Evolutionary conservation across 2,113 vertebrate genomes (phyloP).

Genomic region (Podarcis raffonei): DNA sequence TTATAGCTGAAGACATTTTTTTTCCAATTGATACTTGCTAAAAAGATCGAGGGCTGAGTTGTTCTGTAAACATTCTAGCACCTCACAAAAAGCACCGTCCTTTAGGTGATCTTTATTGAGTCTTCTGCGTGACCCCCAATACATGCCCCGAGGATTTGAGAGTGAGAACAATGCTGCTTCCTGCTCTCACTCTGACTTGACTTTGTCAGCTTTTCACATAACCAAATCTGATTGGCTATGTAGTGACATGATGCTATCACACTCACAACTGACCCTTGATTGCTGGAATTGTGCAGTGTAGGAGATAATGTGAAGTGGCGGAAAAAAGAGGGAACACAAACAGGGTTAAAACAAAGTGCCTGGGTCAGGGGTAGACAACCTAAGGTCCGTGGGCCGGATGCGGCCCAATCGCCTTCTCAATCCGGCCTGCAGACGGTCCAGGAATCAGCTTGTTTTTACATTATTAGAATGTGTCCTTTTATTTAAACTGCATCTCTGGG

Average conservation of each 20-base stretch:
- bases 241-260: not conserved
- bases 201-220: not conserved
- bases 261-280: not conserved
- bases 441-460: no score
- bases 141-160: not conserved
- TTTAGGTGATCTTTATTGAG: not conserved
- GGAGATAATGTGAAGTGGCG: not conserved
- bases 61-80: constrained; percentile 9
- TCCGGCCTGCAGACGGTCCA: no score
- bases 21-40: not conserved
- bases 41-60: not conserved
- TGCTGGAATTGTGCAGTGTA: not conserved
- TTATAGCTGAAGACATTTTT: constrained; percentile 12
- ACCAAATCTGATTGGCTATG: not conserved
- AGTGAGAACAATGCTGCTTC: not conserved
- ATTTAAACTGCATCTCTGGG: no score
- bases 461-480: no score
- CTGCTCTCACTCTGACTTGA: not conserved
- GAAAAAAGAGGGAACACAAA: not conserved
- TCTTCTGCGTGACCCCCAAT: not conserved
- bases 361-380: not conserved
- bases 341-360: not conserved
- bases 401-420: no score
- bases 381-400: no score
- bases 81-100: not conserved